Conservation (phyloP, 2,888 invertebrate species). For the Parnassius smintheus region DNA sequence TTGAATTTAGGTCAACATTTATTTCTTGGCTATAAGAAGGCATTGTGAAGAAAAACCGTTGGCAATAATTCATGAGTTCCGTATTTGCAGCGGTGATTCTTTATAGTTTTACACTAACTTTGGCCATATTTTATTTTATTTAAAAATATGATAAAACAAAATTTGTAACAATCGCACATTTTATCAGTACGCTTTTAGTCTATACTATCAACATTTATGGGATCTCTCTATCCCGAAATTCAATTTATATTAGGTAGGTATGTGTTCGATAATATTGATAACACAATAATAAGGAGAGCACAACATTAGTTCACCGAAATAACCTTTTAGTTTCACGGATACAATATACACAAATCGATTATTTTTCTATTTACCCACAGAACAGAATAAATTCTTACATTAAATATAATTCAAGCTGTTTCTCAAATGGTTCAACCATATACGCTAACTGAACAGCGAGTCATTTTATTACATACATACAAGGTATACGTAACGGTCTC, state of each 20-base stretch:
- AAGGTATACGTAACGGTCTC: conserved; percentile 48
- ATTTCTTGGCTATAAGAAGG: conserved; percentile 71
- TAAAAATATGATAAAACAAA: conserved; percentile 37
- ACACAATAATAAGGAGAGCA: conserved; percentile 39
- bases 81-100: too few species aligned
- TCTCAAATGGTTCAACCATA: conserved; percentile 65
- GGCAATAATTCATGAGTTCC: conserved; percentile 24
- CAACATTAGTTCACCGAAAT: conserved; percentile 51
- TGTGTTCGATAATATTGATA: conserved; percentile 50
- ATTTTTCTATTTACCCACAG: conserved; percentile 55
- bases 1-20: conserved; percentile 66
- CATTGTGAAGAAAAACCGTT: conserved; percentile 48
- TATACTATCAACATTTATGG: conserved; percentile 44
- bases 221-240: conserved; percentile 40
- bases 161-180: conserved; percentile 52
- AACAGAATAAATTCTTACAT: conserved; percentile 50
- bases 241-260: conserved; percentile 30
- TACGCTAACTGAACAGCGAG: conserved; percentile 63
- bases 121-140: conserved; percentile 23
- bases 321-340: conserved; percentile 36
- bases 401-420: conserved; percentile 59
- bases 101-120: background rate
- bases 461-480: conserved; percentile 56
- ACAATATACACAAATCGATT: conserved; percentile 54
- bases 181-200: conserved; percentile 44